Base-by-base conservation (phyloP, 1,140 invertebrate genomes). In the Phortica variegata region DNA sequence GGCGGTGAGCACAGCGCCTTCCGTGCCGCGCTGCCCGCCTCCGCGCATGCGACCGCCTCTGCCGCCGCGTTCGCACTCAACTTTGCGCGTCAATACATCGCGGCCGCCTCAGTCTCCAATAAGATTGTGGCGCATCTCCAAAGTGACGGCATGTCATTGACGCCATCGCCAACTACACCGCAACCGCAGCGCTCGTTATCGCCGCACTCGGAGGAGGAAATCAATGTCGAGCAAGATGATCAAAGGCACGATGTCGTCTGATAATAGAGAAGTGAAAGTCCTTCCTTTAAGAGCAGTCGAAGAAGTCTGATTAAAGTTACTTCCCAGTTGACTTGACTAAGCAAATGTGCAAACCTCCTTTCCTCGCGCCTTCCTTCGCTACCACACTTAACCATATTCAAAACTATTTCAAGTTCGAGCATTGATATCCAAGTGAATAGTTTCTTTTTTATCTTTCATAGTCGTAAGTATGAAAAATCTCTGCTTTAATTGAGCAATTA, bases 1-100 rank as follows among this genome's bases (percentile, higher is more conserved):
- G 89, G 88, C 68, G 90, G 90, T 76, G 88, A 91, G 79, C 88
- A 91, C 81, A 90, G 87, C 71, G 90, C 90, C 1, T 92, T 91
- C 76, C 86, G 85, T 39, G 82, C 86, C 6, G 81, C 86, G 26
- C 18, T 57, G 37, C 38, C 52, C 31, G 62, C 58, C 3, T 61
- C 60, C 20, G 10, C 85, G n/a, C 81, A 85, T 49, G 76, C 66
- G 47, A 43, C 73, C 18, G 49, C 38, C n/a, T n/a, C n/a, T 33
- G 51, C 53, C 38, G 36, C 70, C 73, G 73, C 78, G 73, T 75
- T 79, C 61, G 60, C 76, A 69, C 55, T 76, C 59, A 73, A 73
- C 73, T 62, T 79, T 72, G 34, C 81, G 73, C 49, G 80, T 66
- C 49, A 75, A 77, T 65, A 80, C 69, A 71, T 79, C 57, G 60